Evolutionary conservation across 2,888 invertebrate genomes (phyloP), one percentile per base, ranked within the genome.

Genomic region (Drosophila pseudotakahashii): DNA sequence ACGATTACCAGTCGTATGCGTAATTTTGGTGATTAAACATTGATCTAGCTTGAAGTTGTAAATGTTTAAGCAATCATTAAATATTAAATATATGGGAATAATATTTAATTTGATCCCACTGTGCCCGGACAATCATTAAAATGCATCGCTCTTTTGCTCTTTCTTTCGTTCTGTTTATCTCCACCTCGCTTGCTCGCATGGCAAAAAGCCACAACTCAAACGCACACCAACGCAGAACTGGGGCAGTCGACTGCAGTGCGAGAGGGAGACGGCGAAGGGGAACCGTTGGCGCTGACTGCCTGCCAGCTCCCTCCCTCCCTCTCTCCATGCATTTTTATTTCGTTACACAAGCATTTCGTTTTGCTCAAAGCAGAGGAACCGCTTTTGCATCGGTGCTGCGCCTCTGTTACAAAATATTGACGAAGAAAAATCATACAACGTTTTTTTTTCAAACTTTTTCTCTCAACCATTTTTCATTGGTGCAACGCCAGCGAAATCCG

Each of bases 351-450:
- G 74, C 32, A 47, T 72, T 79, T 42, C 45, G 36, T 44, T 47
- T 42, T 30, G 51, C 32, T 42, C 16, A 11, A 16, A 47, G 74
- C 73, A 34, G 63, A 78, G 83, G 70, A 82, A 77, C 77, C 73
- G 67, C 66, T 47, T 47, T 14, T 48, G 52, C 54, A 44, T 70
- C 63, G 72, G 70, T 90, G 87, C 92, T 91, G 91, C 67, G 88
- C 26, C 81, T 89, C 91, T 91, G 91, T 86, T 91, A 91, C 80
- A 91, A 91, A 91, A 91, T 91, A 92, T 91, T 91, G 91, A 90
- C 84, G 91, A 91, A 91, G 91, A 91, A 91, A 91, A 91, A 91
- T 91, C 91, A 83, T 91, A 85, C 89, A 86, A 89, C 89, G 87
- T 89, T 91, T 86, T 90, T 57, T 82, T 72, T 79, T 85, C 75